These are phyloP conservation scores for Artemisiospiza belli DNA, from an alignment of 2,113 vertebrate genomes.

Conservation along the genomic window DNA sequence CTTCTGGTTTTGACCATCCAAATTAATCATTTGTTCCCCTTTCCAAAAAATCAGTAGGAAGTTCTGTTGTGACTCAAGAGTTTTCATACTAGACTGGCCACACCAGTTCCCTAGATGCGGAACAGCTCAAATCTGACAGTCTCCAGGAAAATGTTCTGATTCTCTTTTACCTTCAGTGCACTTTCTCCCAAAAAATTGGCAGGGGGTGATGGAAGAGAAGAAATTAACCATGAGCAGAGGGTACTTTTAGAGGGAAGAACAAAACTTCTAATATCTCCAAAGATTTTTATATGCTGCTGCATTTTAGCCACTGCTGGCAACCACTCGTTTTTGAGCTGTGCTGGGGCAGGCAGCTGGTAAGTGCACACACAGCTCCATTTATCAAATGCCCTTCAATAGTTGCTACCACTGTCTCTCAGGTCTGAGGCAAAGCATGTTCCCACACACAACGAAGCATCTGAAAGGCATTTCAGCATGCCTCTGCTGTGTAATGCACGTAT, in stretches of 20 bases:
- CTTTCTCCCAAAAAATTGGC: background rate
- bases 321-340: background rate
- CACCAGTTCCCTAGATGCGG: background rate
- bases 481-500: background rate
- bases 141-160: background rate
- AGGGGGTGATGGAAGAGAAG: background rate
- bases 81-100: background rate
- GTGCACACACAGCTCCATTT: background rate
- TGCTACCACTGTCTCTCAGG: background rate
- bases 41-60: constrained; percentile 10
- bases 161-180: background rate
- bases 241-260: background rate
- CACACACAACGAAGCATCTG: background rate
- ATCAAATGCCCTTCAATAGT: background rate
- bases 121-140: background rate
- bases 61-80: background rate
- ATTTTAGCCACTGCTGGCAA: background rate
- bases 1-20: background rate
- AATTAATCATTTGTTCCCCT: background rate
- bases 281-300: background rate
- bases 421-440: background rate
- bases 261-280: background rate
- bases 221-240: background rate
- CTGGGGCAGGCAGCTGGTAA: background rate
- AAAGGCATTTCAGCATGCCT: constrained; percentile 17